Evolutionary conservation across 2,113 vertebrate genomes (phyloP).

Genomic region (Macrotis lagotis): DNA sequence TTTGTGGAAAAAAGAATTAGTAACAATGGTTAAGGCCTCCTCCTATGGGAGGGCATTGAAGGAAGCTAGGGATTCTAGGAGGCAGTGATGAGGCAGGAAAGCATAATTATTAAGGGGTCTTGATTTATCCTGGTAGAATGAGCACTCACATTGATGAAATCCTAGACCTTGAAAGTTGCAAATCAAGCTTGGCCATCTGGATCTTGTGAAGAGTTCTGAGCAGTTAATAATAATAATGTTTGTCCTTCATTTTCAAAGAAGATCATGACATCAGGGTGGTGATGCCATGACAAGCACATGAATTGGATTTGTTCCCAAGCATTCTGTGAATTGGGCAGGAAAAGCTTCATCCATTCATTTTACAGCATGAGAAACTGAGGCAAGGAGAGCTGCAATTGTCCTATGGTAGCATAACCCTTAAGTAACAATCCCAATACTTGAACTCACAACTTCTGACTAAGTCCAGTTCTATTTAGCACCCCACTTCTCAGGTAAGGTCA

Average conservation of each 20-base stretch:
- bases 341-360: not conserved
- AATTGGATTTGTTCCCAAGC: no score
- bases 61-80: not conserved
- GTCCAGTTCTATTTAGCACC: not conserved
- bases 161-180: not conserved
- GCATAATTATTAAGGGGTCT: not conserved
- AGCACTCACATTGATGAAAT: not conserved
- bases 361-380: not conserved
- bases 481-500: not conserved
- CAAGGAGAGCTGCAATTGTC: not conserved
- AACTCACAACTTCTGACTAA: not conserved
- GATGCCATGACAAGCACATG: no score
- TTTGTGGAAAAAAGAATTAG: not conserved
- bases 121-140: not conserved
- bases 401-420: not conserved
- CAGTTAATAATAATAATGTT: not conserved
- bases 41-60: not conserved
- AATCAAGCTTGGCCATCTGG: not conserved
- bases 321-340: not conserved
- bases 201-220: not conserved
- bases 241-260: no score
- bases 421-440: not conserved
- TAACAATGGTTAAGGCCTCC: not conserved
- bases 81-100: not conserved
- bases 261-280: no score